A percentile compares a stretch with the other conserved stretches of the same genome.
Evolutionary conservation across 2,113 vertebrate species (phyloP).

Genomic region (Stegostoma tigrinum): DNA sequence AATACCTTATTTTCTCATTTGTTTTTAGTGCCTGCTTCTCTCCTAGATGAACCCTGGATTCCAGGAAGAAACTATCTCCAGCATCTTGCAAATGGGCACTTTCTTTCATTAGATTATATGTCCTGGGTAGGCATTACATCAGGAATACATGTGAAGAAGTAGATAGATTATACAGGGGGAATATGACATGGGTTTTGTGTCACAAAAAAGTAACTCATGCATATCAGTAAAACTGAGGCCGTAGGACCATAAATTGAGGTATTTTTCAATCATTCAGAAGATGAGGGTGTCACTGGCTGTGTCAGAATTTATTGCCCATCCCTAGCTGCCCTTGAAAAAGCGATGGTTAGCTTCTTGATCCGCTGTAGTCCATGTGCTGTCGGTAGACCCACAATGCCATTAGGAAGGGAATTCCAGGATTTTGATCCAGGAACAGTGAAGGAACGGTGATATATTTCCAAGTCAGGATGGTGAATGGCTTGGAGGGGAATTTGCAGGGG

Average conservation of each 20-base stretch:
- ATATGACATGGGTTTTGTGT: background rate
- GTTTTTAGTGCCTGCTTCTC: background rate
- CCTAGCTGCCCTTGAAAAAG: too few relatives aligned
- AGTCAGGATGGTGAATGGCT: too few relatives aligned
- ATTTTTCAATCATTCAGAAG: too few relatives aligned
- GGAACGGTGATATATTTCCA: too few relatives aligned
- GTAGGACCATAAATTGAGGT: background rate
- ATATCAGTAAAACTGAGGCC: background rate
- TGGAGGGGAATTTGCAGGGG: too few relatives aligned
- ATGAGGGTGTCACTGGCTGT: too few relatives aligned
- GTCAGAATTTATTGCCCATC: too few relatives aligned
- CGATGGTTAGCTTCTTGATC: too few relatives aligned
- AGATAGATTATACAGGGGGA: background rate
- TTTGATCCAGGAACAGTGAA: too few relatives aligned
- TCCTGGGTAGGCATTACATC: background rate
- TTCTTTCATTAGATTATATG: background rate
- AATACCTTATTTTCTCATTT: background rate
- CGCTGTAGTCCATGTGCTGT: too few relatives aligned
- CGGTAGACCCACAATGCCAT: too few relatives aligned
- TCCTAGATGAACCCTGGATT: background rate
- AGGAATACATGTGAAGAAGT: background rate
- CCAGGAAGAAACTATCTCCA: background rate
- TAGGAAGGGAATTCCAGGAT: too few relatives aligned
- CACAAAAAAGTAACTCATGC: background rate
- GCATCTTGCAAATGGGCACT: background rate